Evolutionary conservation across 2,113 vertebrate genomes (phyloP).

Genomic region (Chroicocephalus ridibundus): DNA sequence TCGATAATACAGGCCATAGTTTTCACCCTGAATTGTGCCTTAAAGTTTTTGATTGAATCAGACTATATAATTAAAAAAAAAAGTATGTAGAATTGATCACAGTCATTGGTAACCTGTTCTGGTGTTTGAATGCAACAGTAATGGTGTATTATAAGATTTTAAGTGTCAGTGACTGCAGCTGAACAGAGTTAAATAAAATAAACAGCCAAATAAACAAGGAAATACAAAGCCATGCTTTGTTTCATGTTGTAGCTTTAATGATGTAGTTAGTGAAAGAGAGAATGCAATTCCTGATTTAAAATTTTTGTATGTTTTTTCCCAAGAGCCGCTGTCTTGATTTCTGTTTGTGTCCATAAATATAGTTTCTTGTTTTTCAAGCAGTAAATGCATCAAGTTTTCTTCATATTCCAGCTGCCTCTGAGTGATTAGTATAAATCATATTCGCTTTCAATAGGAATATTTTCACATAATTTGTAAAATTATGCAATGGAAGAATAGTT

Average conservation of each 20-base stretch:
- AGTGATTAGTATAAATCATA: conserved; percentile 27
- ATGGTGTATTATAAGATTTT: neutral
- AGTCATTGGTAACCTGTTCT: neutral
- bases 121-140: neutral
- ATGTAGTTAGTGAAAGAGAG: neutral
- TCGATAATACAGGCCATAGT: neutral
- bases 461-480: conserved; percentile 35
- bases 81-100: neutral
- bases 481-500: conserved; percentile 29
- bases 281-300: neutral
- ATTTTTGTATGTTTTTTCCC: neutral
- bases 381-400: neutral
- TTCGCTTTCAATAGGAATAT: conserved; percentile 7
- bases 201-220: neutral
- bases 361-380: neutral
- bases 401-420: neutral
- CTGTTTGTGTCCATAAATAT: conserved; percentile 1
- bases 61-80: neutral
- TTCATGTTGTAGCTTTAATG: neutral
- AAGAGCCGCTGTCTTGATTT: neutral
- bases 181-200: conserved; percentile 8
- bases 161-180: neutral
- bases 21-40: neutral
- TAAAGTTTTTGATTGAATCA: neutral
- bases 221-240: neutral